Evolutionary conservation across 2,888 invertebrate genomes (phyloP).

Genomic region (Synanthedon tipuliformis): DNA sequence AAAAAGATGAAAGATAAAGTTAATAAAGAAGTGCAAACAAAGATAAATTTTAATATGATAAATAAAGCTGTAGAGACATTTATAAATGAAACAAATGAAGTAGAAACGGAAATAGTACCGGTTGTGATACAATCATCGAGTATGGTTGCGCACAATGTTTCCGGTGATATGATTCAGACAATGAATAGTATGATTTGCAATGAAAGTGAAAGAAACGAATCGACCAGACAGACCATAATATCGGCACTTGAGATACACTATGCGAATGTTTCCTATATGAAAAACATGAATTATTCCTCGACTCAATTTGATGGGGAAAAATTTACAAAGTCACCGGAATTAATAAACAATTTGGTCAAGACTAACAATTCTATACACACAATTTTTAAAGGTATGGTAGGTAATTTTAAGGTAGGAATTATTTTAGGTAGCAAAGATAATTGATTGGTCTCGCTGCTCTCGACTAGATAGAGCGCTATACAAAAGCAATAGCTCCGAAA

Average conservation of each 20-base stretch:
- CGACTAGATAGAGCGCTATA: too few relatives aligned
- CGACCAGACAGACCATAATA: slow-evolving; percentile 15
- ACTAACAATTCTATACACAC: slow-evolving; percentile 30
- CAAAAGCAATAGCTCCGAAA: too few relatives aligned
- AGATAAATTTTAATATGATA: slow-evolving; percentile 1
- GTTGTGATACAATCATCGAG: too few relatives aligned
- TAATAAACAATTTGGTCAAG: slow-evolving; percentile 3
- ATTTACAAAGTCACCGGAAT: slow-evolving; percentile 5
- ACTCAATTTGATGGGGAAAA: slow-evolving; percentile 19
- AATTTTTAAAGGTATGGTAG: slow-evolving; percentile 38
- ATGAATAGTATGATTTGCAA: too few relatives aligned
- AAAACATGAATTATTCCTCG: slow-evolving; percentile 28
- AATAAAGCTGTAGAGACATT: too few relatives aligned
- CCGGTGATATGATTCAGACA: too few relatives aligned
- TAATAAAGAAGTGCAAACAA: slow-evolving; percentile 17
- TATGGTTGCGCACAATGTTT: too few relatives aligned
- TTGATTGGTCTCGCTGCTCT: too few relatives aligned
- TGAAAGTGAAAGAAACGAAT: not conserved
- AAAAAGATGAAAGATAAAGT: slow-evolving; percentile 10
- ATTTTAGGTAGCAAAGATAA: too few relatives aligned
- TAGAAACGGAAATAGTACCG: too few relatives aligned
- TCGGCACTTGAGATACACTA: slow-evolving; percentile 38
- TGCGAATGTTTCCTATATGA: slow-evolving; percentile 23
- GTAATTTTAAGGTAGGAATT: too few relatives aligned
- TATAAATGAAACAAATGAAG: too few relatives aligned